Evolutionary conservation across 2,888 invertebrate species (phyloP).

Genomic region (Diloba caeruleocephala): DNA sequence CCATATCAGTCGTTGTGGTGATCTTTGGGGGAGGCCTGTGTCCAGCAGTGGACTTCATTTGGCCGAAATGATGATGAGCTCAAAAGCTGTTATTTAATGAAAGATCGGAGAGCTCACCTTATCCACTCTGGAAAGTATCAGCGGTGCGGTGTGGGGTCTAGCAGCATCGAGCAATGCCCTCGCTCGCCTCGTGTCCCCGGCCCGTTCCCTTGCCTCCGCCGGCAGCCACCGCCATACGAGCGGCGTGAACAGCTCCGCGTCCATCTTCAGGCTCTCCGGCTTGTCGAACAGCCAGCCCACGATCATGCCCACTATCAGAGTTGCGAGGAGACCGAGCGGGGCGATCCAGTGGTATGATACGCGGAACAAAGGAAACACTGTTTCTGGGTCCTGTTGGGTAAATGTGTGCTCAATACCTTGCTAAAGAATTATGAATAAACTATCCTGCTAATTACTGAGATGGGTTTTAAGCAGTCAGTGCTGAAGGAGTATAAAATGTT

Average conservation of each 20-base stretch:
- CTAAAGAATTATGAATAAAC: no score
- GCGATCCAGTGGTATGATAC: constrained; percentile 95
- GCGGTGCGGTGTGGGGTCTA: constrained; percentile 68
- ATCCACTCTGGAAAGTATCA: constrained; percentile 67
- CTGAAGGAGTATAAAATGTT: no score
- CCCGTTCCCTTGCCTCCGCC: constrained; percentile 60
- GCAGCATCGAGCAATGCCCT: constrained; percentile 50
- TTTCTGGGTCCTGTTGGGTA: constrained; percentile 73
- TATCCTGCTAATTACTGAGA: no score
- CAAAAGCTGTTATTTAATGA: no score
- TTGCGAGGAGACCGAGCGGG: constrained; percentile 91
- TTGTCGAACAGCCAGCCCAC: constrained; percentile 84
- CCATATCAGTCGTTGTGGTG: no score
- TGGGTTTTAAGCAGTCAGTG: no score
- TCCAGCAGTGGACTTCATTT: no score
- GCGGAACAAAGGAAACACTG: constrained; percentile 92
- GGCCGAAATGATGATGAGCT: no score
- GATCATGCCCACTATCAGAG: constrained; percentile 91
- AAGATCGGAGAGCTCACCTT: constrained; percentile 61
- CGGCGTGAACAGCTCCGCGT: constrained; percentile 81
- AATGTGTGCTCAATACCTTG: not conserved
- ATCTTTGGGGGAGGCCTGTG: no score
- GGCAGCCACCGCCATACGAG: constrained; percentile 75
- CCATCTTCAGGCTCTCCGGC: constrained; percentile 64
- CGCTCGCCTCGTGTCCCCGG: constrained; percentile 62